Conservation (phyloP, 2,113 vertebrate genomes). For the Cinclus cinclus region DNA sequence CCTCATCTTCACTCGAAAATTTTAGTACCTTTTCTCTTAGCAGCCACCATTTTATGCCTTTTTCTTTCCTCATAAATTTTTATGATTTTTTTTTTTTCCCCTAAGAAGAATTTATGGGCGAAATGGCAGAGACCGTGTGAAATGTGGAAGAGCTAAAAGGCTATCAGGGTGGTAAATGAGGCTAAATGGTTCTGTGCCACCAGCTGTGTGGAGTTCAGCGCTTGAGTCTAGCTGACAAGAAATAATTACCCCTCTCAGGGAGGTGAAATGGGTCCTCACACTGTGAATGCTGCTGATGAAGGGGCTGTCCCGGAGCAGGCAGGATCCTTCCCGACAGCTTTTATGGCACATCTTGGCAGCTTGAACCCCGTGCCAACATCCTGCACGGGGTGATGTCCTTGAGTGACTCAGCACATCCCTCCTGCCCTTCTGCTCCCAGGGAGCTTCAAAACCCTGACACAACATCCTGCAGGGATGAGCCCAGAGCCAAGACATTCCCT, state of each 20-base stretch:
- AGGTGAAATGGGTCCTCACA: conserved; percentile 43
- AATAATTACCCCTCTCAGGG: conserved; percentile 62
- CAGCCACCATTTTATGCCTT: neutral
- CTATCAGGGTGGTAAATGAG: conserved; percentile 61
- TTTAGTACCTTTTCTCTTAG: conserved; percentile 32
- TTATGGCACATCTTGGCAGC: neutral
- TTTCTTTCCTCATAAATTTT: conserved; percentile 32
- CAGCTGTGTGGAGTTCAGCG: conserved; percentile 65
- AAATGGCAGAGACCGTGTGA: conserved; percentile 34
- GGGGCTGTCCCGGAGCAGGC: neutral
- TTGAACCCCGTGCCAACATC: neutral
- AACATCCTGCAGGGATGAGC: neutral
- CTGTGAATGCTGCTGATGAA: conserved; percentile 67
- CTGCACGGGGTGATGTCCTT: neutral
- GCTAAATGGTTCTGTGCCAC: conserved; percentile 47
- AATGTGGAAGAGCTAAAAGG: conserved; percentile 59
- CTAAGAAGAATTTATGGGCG: conserved; percentile 1
- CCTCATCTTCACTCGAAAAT: conserved; percentile 51
- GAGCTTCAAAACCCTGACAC: neutral
- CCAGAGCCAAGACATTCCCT: neutral
- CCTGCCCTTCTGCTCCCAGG: neutral
- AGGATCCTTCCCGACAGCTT: neutral
- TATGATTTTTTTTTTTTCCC: conserved; percentile 34
- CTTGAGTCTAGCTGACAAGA: conserved; percentile 61
- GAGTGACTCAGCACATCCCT: neutral